Evolutionary conservation across 2,113 vertebrate genomes (phyloP).

Genomic region (Zapus hudsonius): DNA sequence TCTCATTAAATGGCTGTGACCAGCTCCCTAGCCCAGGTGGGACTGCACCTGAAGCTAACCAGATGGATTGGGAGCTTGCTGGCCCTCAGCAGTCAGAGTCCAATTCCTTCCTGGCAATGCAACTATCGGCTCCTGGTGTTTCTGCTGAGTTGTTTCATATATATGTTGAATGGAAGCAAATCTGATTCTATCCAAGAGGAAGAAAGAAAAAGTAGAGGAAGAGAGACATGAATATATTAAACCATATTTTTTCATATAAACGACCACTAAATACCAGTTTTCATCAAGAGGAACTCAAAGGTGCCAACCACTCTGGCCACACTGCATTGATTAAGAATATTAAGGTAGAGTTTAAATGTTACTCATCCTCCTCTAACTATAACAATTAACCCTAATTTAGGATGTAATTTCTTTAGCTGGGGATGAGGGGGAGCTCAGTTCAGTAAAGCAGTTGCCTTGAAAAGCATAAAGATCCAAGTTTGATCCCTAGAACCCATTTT

Average conservation of each 20-base stretch:
- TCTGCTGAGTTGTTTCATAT: background rate
- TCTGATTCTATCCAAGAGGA: background rate
- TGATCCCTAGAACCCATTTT: background rate
- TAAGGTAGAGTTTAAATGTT: background rate
- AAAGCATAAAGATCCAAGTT: background rate
- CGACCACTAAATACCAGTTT: background rate
- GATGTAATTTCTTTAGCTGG: background rate
- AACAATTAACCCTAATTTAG: constrained; percentile 32
- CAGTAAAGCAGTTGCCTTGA: background rate
- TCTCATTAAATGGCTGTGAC: constrained; percentile 55
- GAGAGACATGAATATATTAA: background rate
- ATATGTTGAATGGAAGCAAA: background rate
- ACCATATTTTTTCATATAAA: background rate
- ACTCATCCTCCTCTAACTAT: background rate
- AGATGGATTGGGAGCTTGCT: constrained; percentile 49
- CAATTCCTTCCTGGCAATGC: constrained; percentile 25
- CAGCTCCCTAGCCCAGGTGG: constrained; percentile 8
- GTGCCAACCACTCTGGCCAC: background rate
- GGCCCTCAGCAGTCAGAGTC: background rate
- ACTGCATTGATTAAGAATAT: background rate
- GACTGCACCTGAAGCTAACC: constrained; percentile 47
- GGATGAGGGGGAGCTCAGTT: background rate
- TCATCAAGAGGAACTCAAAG: background rate
- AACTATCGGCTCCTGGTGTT: background rate
- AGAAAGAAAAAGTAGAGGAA: background rate